phyloP scores from a whole-genome alignment of 2,888 invertebrate species.

The Cosmia trapezina region DNA sequence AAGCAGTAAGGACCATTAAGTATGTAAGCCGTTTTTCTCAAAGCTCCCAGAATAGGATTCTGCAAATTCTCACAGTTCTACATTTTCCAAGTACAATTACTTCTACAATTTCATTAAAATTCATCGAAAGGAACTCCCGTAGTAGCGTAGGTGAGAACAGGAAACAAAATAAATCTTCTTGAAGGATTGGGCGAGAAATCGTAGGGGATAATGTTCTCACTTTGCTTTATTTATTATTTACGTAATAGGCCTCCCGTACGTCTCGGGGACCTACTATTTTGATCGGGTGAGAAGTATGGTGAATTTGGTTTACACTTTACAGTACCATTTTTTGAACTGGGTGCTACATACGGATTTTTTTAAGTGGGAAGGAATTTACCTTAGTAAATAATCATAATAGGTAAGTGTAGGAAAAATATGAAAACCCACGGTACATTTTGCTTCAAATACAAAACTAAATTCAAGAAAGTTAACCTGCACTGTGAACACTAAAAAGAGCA shows the following conservation, averaged over 20 bases:
- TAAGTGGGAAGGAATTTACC: too few species aligned
- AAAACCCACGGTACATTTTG: background rate
- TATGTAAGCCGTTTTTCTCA: constrained; percentile 42
- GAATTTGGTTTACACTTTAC: background rate
- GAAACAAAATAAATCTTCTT: constrained; percentile 52
- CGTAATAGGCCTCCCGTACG: constrained; percentile 19
- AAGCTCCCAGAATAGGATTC: constrained; percentile 25
- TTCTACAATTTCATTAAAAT: constrained; percentile 58
- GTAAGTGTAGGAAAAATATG: too few species aligned
- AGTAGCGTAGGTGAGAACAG: constrained; percentile 23
- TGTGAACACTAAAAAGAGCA: too few species aligned
- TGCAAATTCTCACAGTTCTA: constrained; percentile 18
- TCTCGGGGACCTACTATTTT: background rate
- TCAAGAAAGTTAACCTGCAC: too few species aligned
- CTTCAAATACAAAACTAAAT: too few species aligned
- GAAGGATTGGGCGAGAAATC: constrained; percentile 46
- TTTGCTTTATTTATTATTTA: constrained; percentile 56
- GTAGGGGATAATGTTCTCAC: constrained; percentile 34
- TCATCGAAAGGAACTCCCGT: constrained; percentile 26
- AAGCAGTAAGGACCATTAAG: constrained; percentile 23
- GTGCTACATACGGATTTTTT: background rate
- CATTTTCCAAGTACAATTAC: constrained; percentile 23
- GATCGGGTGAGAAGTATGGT: background rate
- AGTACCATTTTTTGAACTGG: background rate
- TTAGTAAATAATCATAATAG: too few species aligned